These are phyloP conservation scores for Actinia equina DNA, from an alignment of 64 coral and sea anemone species.

Conservation along the genomic window DNA sequence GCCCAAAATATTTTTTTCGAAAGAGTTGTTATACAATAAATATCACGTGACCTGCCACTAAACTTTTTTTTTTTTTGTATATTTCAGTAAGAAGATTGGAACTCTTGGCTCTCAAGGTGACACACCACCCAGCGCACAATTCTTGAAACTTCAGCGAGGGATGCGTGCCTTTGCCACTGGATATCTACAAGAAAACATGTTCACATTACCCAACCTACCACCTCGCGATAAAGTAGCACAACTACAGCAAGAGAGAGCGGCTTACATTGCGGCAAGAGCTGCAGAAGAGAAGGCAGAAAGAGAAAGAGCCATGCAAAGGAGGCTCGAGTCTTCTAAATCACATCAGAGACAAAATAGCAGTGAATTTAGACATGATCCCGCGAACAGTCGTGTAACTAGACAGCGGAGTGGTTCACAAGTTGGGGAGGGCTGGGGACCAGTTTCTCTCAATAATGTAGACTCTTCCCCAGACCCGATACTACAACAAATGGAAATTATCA, in stretches of 20 bases:
- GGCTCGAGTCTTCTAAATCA: slow-evolving; percentile 50
- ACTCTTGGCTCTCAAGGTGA: slow-evolving; percentile 67
- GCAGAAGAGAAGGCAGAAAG: slow-evolving; percentile 79
- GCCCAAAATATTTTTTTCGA: too few species aligned
- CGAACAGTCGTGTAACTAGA: background rate
- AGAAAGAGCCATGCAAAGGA: slow-evolving; percentile 86
- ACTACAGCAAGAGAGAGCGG: slow-evolving; percentile 80
- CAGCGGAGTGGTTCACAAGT: slow-evolving; percentile 37
- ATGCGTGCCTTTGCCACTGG: slow-evolving; percentile 77
- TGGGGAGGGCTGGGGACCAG: slow-evolving; percentile 85
- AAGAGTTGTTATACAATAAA: too few species aligned
- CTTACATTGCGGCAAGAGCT: slow-evolving; percentile 51
- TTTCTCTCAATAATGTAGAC: slow-evolving; percentile 21
- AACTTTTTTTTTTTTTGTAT: background rate
- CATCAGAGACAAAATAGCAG: slow-evolving; percentile 55
- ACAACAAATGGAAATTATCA: slow-evolving; percentile 93
- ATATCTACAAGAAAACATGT: slow-evolving; percentile 98
- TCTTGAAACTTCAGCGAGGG: slow-evolving; percentile 79
- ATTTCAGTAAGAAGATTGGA: slow-evolving; percentile 89
- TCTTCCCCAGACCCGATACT: slow-evolving; percentile 79
- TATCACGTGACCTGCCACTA: background rate
- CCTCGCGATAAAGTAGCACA: slow-evolving; percentile 60
- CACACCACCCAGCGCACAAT: slow-evolving; percentile 53
- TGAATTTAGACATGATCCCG: slow-evolving; percentile 7
- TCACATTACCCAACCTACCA: slow-evolving; percentile 78